Base-by-base conservation (phyloP, 2,113 vertebrate genomes). In the Semnopithecus entellus region DNA sequence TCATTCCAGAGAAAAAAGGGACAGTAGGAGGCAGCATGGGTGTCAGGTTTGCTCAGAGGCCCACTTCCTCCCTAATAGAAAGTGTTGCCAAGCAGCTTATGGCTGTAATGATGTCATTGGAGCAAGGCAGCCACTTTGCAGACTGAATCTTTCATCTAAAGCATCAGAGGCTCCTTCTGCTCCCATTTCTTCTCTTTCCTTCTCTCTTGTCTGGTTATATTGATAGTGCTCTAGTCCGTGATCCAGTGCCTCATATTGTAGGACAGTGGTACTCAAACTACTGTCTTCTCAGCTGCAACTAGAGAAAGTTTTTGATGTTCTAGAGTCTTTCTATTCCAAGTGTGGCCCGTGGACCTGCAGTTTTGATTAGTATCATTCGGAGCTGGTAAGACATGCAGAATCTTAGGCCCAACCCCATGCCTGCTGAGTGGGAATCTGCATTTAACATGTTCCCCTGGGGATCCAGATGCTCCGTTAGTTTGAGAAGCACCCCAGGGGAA, bases 271-370 rank as follows among this genome's bases (percentile, higher is more conserved):
- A 27, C 23, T 48, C 23, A 27, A 4, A 6, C 23, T 25, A 30
- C 25, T 20, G n/a, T 12, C 8, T 20, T 61, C 18, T 45, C 23
- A 90, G 45, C 40, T 9, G 52, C 30, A 32, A 2, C n/a, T 64
- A 27, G 61, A 61, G 30, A 80, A 90, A 35, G 27, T 16, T 12
- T 70, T 17, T 40, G 13, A 5, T 35, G 81, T 14, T 18, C 5
- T 0, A 4, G n/a, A 30, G 22, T n/a, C 59, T 32, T 17, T 27
- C 55, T 48, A 6, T 6, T 12, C 55, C 23, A 5, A 10, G 17
- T 23, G 8, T 64, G 55, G 64, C 8, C 27, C 13, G 0, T 27
- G 40, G 52, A 5, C 35, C 5, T 12, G 48, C 18, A 27, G 59
- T 64, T 0, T 25, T 43, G 52, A 57, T 22, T 16, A 16, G 10